Evolutionary conservation across 2,113 vertebrate genomes (phyloP), one percentile per base, ranked within the genome.

Genomic region (Speoplatyrhinus poulsoni): DNA sequence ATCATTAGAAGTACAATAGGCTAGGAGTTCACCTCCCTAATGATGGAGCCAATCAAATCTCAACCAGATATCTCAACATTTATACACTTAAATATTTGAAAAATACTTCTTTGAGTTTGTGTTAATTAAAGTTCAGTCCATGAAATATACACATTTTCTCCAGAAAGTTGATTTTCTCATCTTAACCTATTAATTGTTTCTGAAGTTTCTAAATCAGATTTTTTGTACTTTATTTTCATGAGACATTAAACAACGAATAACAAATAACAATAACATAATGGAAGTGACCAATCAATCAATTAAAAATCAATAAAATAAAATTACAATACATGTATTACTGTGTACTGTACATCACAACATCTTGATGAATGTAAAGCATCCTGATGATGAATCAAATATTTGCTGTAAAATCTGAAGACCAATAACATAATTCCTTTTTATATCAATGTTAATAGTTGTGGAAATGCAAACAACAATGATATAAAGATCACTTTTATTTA

Each of bases 1-100:
- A 78, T 87, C 85, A 90, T 89, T 89, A 92, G 87, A 90, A 79
- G 73, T 77, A 82, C 84, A 85, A 88, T 81, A 65, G 69, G 62
- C 73, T 76, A 52, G 46, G 26, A 61, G 76, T 73, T 82, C 62
- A 73, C 74, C 26, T 70, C 67, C 52, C 16, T 70, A 58, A 70
- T 36, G 57, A 26, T 65, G n/a, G 50, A 67, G 15, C 36, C 67
- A 74, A 72, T 26, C 11, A 46, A 16, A 75, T 67, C 63, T 76
- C 9, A 72, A 53, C 17, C 32, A 65, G 4, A 26, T 48, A 54
- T 72, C 32, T 47, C 3, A 67, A 62, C 41, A 68, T 74, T 58
- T 66, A 11, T 55, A 36, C 26, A 65, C 11, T 57, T 33, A 60
- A 70, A 4, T 2, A 17, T 17, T 16, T n/a, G 0, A 67, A 54